Evolutionary conservation across 2,888 invertebrate genomes (phyloP).

Genomic region (Argyra leucocephala): DNA sequence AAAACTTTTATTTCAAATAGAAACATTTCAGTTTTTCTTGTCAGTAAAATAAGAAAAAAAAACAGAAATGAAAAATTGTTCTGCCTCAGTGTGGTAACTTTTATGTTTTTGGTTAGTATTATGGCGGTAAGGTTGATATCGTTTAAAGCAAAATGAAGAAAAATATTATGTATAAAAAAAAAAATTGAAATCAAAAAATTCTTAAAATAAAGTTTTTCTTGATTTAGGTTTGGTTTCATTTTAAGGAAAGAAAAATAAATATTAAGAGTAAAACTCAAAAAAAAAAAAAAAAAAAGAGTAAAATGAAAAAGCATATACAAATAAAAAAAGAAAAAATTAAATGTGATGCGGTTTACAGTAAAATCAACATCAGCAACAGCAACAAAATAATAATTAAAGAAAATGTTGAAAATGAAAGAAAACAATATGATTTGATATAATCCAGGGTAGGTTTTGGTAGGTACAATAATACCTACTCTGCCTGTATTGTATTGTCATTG

Average conservation of each 20-base stretch:
- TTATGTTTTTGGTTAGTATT: neutral
- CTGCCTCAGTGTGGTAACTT: neutral
- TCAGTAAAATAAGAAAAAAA: no score
- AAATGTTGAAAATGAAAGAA: no score
- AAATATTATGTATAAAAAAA: neutral
- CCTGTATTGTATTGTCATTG: no score
- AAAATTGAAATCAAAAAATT: neutral
- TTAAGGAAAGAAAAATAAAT: neutral
- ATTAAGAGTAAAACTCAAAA: neutral
- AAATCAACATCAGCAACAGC: no score
- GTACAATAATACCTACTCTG: no score
- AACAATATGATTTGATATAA: no score
- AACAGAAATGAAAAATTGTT: no score
- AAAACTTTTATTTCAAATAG: no score
- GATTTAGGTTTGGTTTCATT: neutral
- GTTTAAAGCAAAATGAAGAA: neutral
- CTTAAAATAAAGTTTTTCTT: neutral
- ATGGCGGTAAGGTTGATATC: neutral
- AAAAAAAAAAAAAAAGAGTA: neutral
- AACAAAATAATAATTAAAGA: no score
- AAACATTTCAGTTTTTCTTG: no score
- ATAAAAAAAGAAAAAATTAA: neutral
- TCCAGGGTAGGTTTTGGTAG: no score
- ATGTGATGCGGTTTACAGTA: no score
- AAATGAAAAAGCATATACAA: neutral